Conservation (phyloP, 2,797 vertebrate species). For the Chaetophractus vellerosus region DNA sequence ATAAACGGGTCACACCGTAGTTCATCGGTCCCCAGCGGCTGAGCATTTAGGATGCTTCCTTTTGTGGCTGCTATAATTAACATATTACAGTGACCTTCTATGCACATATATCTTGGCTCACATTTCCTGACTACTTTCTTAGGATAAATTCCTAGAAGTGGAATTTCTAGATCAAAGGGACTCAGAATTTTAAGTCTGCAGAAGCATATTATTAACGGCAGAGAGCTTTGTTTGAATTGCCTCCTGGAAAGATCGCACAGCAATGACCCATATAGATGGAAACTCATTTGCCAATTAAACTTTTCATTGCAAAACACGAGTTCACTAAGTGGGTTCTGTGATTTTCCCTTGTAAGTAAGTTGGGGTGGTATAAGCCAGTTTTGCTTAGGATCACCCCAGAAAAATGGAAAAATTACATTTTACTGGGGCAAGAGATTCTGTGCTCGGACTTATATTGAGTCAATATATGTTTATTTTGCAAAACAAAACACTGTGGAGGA, state of each 20-base stretch:
- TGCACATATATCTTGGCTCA: neutral
- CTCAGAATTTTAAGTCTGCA: conserved; percentile 6
- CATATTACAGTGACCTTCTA: neutral
- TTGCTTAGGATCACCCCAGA: neutral
- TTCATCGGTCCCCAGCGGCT: neutral
- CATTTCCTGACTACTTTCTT: conserved; percentile 33
- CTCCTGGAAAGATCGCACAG: neutral
- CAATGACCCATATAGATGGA: neutral
- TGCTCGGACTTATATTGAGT: neutral
- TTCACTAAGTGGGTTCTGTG: too few species aligned
- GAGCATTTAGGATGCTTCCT: neutral
- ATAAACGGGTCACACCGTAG: neutral
- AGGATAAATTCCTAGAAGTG: neutral
- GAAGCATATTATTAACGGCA: neutral
- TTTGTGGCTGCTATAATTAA: conserved; percentile 33
- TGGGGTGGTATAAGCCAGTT: neutral
- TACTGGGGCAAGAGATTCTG: neutral
- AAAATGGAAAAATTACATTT: conserved; percentile 7
- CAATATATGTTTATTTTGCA: neutral
- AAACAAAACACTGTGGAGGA: neutral
- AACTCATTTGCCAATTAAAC: neutral
- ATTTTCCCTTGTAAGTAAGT: neutral
- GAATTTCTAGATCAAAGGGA: conserved; percentile 51
- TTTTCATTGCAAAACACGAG: neutral
- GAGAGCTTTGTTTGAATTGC: neutral